phyloP scores from a whole-genome alignment of 1,140 invertebrate genomes.

The Trichomalopsis sarcophagae region DNA sequence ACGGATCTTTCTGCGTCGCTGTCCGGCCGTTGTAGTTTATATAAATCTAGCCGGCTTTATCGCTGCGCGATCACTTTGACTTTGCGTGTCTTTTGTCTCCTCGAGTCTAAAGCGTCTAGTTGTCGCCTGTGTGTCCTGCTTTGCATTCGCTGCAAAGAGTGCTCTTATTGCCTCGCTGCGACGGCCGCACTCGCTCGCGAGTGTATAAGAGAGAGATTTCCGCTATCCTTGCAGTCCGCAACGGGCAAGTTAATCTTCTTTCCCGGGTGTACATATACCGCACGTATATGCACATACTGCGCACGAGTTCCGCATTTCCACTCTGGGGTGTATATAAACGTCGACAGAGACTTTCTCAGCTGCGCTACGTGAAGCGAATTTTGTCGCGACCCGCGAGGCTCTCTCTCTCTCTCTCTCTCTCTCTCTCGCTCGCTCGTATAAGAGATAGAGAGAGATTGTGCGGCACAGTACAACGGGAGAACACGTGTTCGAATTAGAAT shows the following conservation, averaged over 20 bases:
- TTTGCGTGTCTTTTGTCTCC: slow-evolving; percentile 51
- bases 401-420: not conserved
- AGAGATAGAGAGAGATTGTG: slow-evolving; percentile 6
- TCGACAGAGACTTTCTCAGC: slow-evolving; percentile 24
- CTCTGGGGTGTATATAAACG: slow-evolving; percentile 25
- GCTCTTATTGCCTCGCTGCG: slow-evolving; percentile 25
- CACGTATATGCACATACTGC: not conserved
- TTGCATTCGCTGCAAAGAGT: slow-evolving; percentile 41
- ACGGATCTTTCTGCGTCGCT: not conserved
- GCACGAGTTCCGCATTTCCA: slow-evolving; percentile 23
- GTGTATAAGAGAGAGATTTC: slow-evolving; percentile 39
- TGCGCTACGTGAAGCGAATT: slow-evolving; percentile 41
- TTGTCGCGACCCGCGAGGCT: not conserved
- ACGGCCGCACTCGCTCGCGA: too few species aligned
- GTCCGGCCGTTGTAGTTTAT: slow-evolving; percentile 27
- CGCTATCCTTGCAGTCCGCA: slow-evolving; percentile 40
- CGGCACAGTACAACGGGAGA: not conserved
- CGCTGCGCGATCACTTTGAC: slow-evolving; percentile 38
- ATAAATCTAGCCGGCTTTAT: slow-evolving; percentile 50
- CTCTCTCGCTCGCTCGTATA: not conserved
- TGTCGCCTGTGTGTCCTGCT: slow-evolving; percentile 39
- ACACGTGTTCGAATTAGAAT: slow-evolving; percentile 38
- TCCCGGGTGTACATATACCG: too few species aligned
- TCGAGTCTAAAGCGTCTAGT: slow-evolving; percentile 26
- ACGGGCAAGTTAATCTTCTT: slow-evolving; percentile 47